Evolutionary conservation across 1,140 invertebrate species (phyloP).

Genomic region (Acromyrmex heyeri): DNA sequence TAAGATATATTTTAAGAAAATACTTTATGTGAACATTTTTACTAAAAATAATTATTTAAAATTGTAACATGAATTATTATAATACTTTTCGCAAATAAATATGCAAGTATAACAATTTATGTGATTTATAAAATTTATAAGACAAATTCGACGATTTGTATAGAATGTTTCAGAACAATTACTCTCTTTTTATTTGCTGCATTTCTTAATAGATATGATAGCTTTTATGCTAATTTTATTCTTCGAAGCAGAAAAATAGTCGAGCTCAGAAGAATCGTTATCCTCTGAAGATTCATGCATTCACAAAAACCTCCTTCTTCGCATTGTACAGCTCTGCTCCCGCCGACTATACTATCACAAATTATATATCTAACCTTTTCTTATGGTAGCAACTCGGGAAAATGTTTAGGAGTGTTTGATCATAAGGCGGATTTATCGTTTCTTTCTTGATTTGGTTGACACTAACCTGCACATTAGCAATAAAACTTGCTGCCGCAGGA

Average conservation of each 20-base stretch:
- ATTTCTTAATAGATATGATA: neutral
- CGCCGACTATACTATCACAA: conserved; percentile 82
- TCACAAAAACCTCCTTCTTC: conserved; percentile 75
- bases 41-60: conserved; percentile 14
- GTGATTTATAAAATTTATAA: conserved; percentile 11
- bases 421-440: conserved; percentile 80
- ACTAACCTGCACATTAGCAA: conserved; percentile 93
- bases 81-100: neutral
- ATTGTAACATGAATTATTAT: neutral
- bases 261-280: conserved; percentile 67
- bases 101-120: neutral
- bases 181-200: neutral
- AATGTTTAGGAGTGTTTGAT: conserved; percentile 82
- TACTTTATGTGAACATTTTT: neutral
- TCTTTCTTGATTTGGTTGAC: conserved; percentile 83
- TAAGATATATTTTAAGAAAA: neutral
- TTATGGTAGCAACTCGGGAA: conserved; percentile 80
- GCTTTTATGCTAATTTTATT: neutral
- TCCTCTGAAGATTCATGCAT: conserved; percentile 78
- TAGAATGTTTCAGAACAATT: neutral
- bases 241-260: conserved; percentile 47
- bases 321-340: conserved; percentile 84
- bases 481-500: conserved; percentile 92
- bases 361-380: conserved; percentile 78
- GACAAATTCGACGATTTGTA: neutral